Base-by-base conservation (phyloP, 1,140 invertebrate genomes). In the Drosophila lowei region DNA sequence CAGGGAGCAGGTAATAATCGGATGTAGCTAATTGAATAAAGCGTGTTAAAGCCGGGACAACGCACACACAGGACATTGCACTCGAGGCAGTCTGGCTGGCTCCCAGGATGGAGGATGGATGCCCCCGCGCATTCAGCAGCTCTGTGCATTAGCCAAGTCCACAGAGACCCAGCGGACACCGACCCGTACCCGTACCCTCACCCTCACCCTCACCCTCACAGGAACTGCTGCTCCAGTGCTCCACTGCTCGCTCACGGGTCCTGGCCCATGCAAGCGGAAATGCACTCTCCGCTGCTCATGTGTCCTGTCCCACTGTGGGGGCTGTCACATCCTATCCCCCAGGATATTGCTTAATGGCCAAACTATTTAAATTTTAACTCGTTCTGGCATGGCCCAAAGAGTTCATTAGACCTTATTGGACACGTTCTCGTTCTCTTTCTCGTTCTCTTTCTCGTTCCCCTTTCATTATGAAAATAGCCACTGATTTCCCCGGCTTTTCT, bases 21-120 rank as follows among this genome's bases (percentile, higher is more conserved):
- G 84, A 88, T 88, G 79, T 79, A 73, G 74, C 83, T 88, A 88
- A 88, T 88, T 88, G 83, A 88, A 88, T 88, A 88, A 85, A 88
- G 75, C 84, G 83, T 75, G 56, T 77, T 77, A 57, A 68, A 86
- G 78, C 67, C 68, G 59, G 65, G 71, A 88, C 59, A 75, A 52
- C 66, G 68, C 60, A 54, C 61, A 73, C 11, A 13, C 34, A 13
- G 34, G 11, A 38, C 64, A 70, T 70, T 56, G 61, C 47, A 60
- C 52, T 48, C 54, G 21, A 18, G 21, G 28, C 49, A 15, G 49
- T 7, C 15, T 15, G 15, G n/a, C 49, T 15, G 15, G n/a, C 49
- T 15, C n/a, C 18, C 38, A 21, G 50, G 30, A 38, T 2, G 9
- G 46, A 21, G 38, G 49, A 18, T 18, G 18, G 18, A 2, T 18